Evolutionary conservation across 2,888 invertebrate species (phyloP), one percentile per base, ranked within the genome.

Genomic region (Alitta virens): DNA sequence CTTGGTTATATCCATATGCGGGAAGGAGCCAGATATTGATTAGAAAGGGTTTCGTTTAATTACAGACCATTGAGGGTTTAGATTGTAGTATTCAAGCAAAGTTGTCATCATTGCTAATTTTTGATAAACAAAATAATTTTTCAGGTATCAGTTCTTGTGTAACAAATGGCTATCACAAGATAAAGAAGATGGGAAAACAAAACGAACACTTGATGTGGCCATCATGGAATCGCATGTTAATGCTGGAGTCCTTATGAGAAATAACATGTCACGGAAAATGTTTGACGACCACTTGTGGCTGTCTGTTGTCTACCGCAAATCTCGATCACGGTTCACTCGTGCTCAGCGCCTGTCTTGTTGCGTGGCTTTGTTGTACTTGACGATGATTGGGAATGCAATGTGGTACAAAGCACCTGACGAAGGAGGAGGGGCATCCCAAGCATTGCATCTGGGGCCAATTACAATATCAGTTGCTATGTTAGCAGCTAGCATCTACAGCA

Each of bases 291-390:
- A 46, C 46, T 18, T 46, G n/a, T 46, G 46, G 46, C 46, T 46
- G 7, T 46, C 46, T 9, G 46, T 46, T 5, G 3, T 46, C 7
- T 18, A 5, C 18, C n/a, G 46, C 3, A 46, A 46, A 21, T 46
- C 46, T 9, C 46, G 46, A 21, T 81, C 80, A 58, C 73, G 80
- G 14, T 84, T 83, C 69, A 80, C 82, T 1, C 69, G 83, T 21
- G 73, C 75, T 7, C 74, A 76, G 64, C 68, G 76, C 24, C 58
- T 74, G 5, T 71, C 74, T 1, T 74, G 74, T 58, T 65, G 72
- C 2, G 59, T 73, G 23, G 71, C 72, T 2, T 63, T 75, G 18
- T 63, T 75, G 5, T 74, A 71, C 60, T 33, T 71, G 1, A 71
- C 72, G 0, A 75, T 76, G 75, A 70, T 75, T 5, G 62, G 73